Base-by-base conservation (phyloP, 1,140 invertebrate species). In the Apis dorsata region DNA sequence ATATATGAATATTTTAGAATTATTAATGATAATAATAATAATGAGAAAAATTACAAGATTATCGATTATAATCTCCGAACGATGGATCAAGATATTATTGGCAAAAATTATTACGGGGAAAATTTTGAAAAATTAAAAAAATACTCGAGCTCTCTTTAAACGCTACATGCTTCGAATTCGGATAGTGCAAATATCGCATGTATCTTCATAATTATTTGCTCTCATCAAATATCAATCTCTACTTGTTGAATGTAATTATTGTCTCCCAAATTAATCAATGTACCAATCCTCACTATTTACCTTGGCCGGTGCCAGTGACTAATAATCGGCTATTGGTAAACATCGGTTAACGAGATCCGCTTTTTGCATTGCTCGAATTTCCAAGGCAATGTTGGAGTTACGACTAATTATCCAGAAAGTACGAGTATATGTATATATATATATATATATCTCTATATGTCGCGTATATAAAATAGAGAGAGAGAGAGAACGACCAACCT, bases 181-280 rank as follows among this genome's bases (percentile, higher is more conserved):
- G 17, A 81, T 59, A 24, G 57, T 70, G n/a, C 65, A 77, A 77
- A 57, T 53, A 82, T 60, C 57, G 44, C 53, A 62, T 68, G 57
- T 77, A 82, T 34, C 80, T 70, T 82, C 65, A 69, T 77, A 69
- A 66, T 76, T 82, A 82, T 77, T 82, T 77, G 80, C 57, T 55
- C 65, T 44, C 44, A 3, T 70, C 80, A 82, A 77, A 77, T 70
- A 82, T 53, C 63, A 55, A 66, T 82, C 65, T 76, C 80, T 77
- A 82, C 80, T 82, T 82, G 80, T 82, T 82, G 80, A 82, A 82
- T 57, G 80, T 77, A 69, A 59, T 65, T 75, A 68, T 75, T 74
- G 71, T 55, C 79, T 59, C 62, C 19, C 13, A 69, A 77, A 77
- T 68, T 77, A 82, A 82, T 82, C 73, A 69, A 82, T 76, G 57